phyloP scores from a whole-genome alignment of 2,113 vertebrate species.

The Galemys pyrenaicus region DNA sequence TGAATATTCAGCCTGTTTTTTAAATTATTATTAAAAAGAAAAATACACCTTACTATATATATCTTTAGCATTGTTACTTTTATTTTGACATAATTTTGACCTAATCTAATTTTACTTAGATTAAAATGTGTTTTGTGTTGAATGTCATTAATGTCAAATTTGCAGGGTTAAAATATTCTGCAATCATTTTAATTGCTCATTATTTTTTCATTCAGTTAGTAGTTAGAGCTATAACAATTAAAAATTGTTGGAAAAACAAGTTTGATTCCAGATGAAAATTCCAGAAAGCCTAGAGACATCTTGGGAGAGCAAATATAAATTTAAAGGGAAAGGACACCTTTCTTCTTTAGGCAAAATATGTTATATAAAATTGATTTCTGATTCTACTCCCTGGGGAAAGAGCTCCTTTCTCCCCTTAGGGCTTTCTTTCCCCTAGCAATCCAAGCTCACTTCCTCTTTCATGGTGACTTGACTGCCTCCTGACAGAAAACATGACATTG shows the following conservation, averaged over 20 bases:
- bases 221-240: not conserved
- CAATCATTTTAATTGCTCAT: conserved; percentile 29
- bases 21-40: not conserved
- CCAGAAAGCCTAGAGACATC: not conserved
- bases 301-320: not conserved
- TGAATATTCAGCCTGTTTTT: not conserved
- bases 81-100: not conserved
- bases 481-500: not conserved
- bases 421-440: not conserved
- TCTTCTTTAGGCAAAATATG: not conserved
- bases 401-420: not conserved
- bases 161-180: not conserved
- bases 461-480: not conserved
- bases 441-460: not conserved
- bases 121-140: conserved; percentile 19
- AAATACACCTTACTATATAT: not conserved
- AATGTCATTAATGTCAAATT: conserved; percentile 13
- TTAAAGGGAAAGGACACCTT: not conserved
- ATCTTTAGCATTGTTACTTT: not conserved
- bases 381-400: not conserved
- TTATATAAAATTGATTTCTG: not conserved
- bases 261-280: conserved; percentile 15
- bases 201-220: not conserved
- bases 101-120: conserved; percentile 25
- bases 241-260: conserved; percentile 23